Conservation (phyloP, 2,113 vertebrate species). For the Dissostichus mawsoni region DNA sequence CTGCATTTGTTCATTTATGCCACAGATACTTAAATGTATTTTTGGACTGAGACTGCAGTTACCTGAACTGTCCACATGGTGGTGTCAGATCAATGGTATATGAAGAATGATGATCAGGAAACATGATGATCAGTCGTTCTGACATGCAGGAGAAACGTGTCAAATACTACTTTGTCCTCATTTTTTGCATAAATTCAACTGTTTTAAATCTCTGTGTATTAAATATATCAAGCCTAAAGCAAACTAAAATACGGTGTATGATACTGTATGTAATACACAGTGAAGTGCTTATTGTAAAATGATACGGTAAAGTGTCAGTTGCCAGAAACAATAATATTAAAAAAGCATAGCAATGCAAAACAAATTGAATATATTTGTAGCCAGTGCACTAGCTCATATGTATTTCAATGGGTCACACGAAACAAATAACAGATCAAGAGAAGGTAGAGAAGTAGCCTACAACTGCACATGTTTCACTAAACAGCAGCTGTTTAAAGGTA, state of each 20-base stretch:
- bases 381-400: neutral
- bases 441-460: too few species aligned
- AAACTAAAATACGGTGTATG: neutral
- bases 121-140: neutral
- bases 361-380: neutral
- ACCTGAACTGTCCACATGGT: slow-evolving; percentile 68
- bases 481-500: neutral
- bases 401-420: neutral
- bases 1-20: neutral
- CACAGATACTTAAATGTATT: neutral
- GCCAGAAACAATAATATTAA: neutral
- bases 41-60: slow-evolving; percentile 38
- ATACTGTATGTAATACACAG: neutral
- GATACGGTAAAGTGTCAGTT: neutral
- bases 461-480: neutral
- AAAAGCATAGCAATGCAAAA: neutral
- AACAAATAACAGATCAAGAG: neutral
- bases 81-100: slow-evolving; percentile 55
- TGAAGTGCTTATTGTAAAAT: neutral
- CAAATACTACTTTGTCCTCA: neutral
- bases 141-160: neutral
- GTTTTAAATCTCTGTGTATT: neutral
- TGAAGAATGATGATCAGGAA: neutral
- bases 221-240: neutral
- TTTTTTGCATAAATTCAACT: neutral